Conservation (phyloP, 2,113 vertebrate genomes). For the Toxostoma redivivum region DNA sequence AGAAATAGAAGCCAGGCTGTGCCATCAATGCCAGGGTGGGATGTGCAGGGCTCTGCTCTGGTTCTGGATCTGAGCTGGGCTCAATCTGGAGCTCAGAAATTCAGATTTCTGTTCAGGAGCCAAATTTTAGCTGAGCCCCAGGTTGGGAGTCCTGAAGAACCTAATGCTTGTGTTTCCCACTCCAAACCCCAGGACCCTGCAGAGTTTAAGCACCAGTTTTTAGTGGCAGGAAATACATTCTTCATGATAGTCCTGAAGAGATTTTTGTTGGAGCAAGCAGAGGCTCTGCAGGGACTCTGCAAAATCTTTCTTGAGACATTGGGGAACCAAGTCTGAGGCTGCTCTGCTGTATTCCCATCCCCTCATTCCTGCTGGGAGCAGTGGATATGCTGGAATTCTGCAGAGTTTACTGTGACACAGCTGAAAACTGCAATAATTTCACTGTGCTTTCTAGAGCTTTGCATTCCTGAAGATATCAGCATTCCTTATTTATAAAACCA, state of each 20-base stretch:
- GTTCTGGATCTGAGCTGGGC: neutral
- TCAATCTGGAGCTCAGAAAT: neutral
- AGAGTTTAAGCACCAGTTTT: neutral
- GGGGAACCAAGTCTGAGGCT: neutral
- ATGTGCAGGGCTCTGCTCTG: neutral
- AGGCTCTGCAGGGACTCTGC: neutral
- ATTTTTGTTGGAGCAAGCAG: neutral
- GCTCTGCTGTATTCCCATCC: neutral
- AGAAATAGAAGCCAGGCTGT: neutral
- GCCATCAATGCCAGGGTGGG: neutral
- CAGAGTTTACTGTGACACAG: neutral
- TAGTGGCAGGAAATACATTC: neutral
- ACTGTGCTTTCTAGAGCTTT: neutral
- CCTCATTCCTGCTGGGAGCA: neutral
- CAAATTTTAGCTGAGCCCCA: neutral
- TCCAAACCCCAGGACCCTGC: neutral
- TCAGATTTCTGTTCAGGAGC: neutral
- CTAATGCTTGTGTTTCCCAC: neutral
- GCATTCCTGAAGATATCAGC: neutral
- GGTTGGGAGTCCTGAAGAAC: neutral
- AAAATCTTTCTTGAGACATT: neutral
- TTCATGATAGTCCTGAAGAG: neutral
- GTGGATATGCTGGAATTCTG: fast-evolving
- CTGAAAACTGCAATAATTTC: neutral
- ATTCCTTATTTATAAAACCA: neutral